A percentile compares a stretch with the other conserved stretches of the same genome.
Conservation (phyloP, 2,797 vertebrate genomes). For the Aphelocoma californica region DNA sequence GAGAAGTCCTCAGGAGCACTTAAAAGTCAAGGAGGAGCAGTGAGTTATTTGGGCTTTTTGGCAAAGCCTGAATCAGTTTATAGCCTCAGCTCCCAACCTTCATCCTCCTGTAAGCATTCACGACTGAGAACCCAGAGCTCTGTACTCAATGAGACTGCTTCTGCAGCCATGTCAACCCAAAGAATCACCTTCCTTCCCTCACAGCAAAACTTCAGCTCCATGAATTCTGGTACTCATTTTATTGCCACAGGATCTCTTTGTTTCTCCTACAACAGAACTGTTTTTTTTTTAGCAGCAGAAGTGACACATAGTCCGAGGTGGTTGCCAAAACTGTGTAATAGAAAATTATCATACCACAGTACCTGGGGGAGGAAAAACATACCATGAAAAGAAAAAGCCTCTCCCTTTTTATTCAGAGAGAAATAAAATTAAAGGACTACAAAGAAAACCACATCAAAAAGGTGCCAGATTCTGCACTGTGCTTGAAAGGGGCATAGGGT, state of each 20-base stretch:
- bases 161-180: neutral
- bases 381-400: neutral
- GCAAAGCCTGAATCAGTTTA: neutral
- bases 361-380: neutral
- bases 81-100: neutral
- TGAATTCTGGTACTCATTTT: neutral
- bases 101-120: neutral
- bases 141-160: neutral
- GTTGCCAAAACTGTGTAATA: neutral
- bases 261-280: neutral
- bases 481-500: neutral
- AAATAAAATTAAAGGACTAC: neutral
- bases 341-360: conserved; percentile 26
- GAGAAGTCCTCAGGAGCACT: neutral
- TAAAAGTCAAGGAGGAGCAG: neutral
- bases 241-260: neutral
- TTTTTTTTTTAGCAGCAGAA: neutral
- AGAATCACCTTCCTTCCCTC: neutral
- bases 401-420: neutral
- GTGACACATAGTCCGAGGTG: neutral
- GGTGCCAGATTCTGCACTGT: neutral
- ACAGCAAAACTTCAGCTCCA: neutral
- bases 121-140: neutral
- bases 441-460: neutral
- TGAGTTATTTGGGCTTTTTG: neutral